These are phyloP conservation scores for Oasisia sp. DNA, from an alignment of 2,888 invertebrate genomes.

Conservation along the genomic window DNA sequence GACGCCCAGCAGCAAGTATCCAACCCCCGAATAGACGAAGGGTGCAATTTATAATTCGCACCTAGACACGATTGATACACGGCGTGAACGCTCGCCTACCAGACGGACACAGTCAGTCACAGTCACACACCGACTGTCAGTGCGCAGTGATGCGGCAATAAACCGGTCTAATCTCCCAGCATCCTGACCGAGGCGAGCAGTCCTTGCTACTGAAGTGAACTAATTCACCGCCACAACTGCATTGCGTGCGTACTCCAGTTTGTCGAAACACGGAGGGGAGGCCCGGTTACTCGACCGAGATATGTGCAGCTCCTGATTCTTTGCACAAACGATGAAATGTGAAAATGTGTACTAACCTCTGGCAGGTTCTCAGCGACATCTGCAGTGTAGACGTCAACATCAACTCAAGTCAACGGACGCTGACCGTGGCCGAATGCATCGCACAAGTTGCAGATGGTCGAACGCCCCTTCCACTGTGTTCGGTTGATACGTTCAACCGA, in stretches of 20 bases:
- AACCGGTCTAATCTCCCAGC: neutral
- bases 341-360: constrained; percentile 4
- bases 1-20: too few species aligned
- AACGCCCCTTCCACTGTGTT: neutral
- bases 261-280: neutral
- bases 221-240: neutral
- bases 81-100: neutral
- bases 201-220: neutral
- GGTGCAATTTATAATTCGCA: neutral
- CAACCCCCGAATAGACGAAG: neutral
- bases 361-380: neutral
- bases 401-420: neutral
- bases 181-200: neutral
- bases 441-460: neutral
- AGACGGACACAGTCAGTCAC: neutral
- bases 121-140: neutral
- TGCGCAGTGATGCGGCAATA: constrained; percentile 11
- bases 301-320: neutral
- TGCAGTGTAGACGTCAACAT: constrained; percentile 17
- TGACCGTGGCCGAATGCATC: neutral
- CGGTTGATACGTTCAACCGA: neutral
- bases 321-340: neutral
- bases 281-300: neutral
- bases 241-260: neutral
- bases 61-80: neutral